Percentiles rank a stretch among this genome's conserved stretches.
Evolutionary conservation across 2,888 invertebrate species (phyloP).

Genomic region (Stenoptilia bipunctidactyla): DNA sequence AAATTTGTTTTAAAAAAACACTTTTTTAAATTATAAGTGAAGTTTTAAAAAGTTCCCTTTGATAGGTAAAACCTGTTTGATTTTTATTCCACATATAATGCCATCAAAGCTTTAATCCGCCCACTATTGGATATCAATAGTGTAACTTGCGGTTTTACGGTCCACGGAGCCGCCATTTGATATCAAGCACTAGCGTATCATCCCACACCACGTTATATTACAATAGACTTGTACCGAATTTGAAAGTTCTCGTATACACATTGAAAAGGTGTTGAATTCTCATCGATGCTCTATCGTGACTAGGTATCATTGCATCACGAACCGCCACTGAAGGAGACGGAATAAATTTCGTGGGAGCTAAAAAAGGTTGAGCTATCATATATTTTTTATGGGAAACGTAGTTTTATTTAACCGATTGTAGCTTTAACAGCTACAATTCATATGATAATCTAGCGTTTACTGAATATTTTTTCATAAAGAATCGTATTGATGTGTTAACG

Average conservation of each 20-base stretch:
- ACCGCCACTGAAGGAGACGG: conserved; percentile 49
- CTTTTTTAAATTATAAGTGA: too few species aligned
- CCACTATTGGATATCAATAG: conserved; percentile 6
- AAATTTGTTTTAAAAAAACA: background rate
- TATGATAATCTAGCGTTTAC: too few species aligned
- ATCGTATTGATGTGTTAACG: too few species aligned
- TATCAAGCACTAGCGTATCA: conserved; percentile 19
- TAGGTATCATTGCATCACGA: conserved; percentile 24
- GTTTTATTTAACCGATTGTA: too few species aligned
- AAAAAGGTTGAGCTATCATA: conserved; percentile 18
- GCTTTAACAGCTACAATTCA: too few species aligned
- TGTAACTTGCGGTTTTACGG: conserved; percentile 39
- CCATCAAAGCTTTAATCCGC: background rate
- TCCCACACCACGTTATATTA: background rate
- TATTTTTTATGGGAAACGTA: conserved; percentile 39
- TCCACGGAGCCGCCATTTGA: conserved; percentile 27
- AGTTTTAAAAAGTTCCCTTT: too few species aligned
- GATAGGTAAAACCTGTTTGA: too few species aligned
- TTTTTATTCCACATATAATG: too few species aligned
- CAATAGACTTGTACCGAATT: background rate
- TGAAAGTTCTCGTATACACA: background rate
- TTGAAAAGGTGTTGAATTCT: conserved; percentile 17
- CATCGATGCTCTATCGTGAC: conserved; percentile 25
- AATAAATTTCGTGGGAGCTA: conserved; percentile 38
- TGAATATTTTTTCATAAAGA: too few species aligned